phyloP scores from a whole-genome alignment of 2,113 vertebrate genomes.

The Phrynocephalus versicolor region DNA sequence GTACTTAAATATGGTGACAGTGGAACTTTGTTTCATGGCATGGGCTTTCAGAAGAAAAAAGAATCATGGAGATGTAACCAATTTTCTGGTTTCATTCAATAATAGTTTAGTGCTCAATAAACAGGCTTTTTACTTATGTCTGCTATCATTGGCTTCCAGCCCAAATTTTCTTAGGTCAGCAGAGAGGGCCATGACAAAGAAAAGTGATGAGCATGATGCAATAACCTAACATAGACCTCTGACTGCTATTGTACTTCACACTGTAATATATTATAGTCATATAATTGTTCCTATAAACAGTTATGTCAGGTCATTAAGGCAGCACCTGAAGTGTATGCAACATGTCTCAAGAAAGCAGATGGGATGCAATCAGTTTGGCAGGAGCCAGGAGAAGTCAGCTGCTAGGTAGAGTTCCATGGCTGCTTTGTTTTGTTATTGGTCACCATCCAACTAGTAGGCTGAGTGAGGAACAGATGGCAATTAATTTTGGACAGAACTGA shows the following conservation, averaged over 20 bases:
- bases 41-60: background rate
- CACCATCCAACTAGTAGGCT: slow-evolving; percentile 47
- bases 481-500: slow-evolving; percentile 62
- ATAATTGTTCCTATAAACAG: slow-evolving; percentile 60
- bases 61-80: background rate
- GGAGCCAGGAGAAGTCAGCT: slow-evolving; percentile 39
- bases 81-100: background rate
- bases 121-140: background rate
- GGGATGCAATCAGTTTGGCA: slow-evolving; percentile 34
- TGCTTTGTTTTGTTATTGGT: slow-evolving; percentile 28
- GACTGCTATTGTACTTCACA: slow-evolving; percentile 44
- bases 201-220: background rate
- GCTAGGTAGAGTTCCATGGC: slow-evolving; percentile 34
- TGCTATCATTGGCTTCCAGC: background rate
- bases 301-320: slow-evolving; percentile 63
- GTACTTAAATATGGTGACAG: background rate
- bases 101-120: background rate
- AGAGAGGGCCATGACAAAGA: slow-evolving; percentile 13
- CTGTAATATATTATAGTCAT: slow-evolving; percentile 41
- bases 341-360: slow-evolving; percentile 61
- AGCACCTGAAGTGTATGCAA: slow-evolving; percentile 57
- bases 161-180: slow-evolving; percentile 9
- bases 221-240: slow-evolving; percentile 10
- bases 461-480: slow-evolving; percentile 57
- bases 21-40: background rate